Conservation (phyloP, 64 coral and sea anemone species). For the Astreopora myriophthalma region DNA sequence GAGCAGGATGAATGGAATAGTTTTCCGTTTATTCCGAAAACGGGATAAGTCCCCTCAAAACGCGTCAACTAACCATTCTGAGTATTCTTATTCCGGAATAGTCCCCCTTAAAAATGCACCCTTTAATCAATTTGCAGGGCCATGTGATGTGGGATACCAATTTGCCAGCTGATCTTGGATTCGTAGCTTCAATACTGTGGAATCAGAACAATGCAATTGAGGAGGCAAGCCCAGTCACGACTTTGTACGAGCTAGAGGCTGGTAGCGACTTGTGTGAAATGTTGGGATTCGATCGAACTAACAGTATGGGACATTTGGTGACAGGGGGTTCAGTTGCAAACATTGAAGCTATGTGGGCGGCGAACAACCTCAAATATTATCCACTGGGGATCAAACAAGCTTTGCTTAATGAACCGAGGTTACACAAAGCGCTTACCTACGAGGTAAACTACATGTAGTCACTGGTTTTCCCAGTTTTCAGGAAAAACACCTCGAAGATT, state of each 20-base stretch:
- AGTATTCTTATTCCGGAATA: too few species aligned
- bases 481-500: too few species aligned
- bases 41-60: too few species aligned
- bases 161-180: constrained; percentile 74
- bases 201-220: constrained; percentile 83
- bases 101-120: neutral
- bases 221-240: constrained; percentile 38
- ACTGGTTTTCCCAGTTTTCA: too few species aligned
- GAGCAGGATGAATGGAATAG: too few species aligned
- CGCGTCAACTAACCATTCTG: too few species aligned
- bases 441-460: too few species aligned
- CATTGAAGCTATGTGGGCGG: neutral
- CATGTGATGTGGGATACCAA: constrained; percentile 77
- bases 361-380: neutral
- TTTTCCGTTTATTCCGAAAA: too few species aligned
- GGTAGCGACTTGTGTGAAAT: neutral
- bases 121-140: constrained; percentile 28
- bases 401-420: neutral
- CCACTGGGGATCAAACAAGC: neutral
- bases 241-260: neutral
- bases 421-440: neutral
- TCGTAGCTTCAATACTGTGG: constrained; percentile 62
- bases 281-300: neutral
- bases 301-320: neutral
- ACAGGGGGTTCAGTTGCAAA: neutral